Percentiles rank a stretch among this genome's conserved stretches.
Conservation (phyloP, 2,797 vertebrate genomes). For the Pseudomugil gertrudae region DNA sequence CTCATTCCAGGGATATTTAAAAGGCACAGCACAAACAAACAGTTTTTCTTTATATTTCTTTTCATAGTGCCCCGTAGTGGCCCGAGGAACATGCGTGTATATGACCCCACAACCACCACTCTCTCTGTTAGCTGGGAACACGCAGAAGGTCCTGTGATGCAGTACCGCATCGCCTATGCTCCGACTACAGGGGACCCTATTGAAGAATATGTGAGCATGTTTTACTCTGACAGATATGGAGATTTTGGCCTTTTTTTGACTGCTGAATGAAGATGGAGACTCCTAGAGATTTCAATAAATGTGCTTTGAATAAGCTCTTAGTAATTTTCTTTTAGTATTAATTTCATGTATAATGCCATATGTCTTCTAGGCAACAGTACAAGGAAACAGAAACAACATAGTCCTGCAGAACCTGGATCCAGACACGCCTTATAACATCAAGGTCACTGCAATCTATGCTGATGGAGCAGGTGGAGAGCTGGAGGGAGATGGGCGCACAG, state of each 20-base stretch:
- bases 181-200: constrained; percentile 93
- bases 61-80: constrained; percentile 90
- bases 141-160: constrained; percentile 90
- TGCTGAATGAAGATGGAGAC: not conserved
- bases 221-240: not conserved
- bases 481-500: constrained; percentile 90
- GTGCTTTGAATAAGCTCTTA: not conserved
- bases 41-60: constrained; percentile 3
- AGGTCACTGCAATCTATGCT: constrained; percentile 89
- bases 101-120: constrained; percentile 91
- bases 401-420: constrained; percentile 90
- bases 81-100: constrained; percentile 91
- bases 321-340: not conserved
- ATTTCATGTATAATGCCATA: not conserved
- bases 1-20: not conserved
- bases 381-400: constrained; percentile 91
- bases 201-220: constrained; percentile 90
- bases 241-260: not conserved
- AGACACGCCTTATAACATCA: constrained; percentile 95
- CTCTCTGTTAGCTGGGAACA: constrained; percentile 96
- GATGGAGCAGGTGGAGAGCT: constrained; percentile 93
- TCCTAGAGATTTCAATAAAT: not conserved
- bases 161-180: constrained; percentile 94
- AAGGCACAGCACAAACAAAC: not conserved
- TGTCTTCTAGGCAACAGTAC: constrained; percentile 88